phyloP scores from a whole-genome alignment of 2,888 invertebrate species.

The Falcaria lacertinaria region DNA sequence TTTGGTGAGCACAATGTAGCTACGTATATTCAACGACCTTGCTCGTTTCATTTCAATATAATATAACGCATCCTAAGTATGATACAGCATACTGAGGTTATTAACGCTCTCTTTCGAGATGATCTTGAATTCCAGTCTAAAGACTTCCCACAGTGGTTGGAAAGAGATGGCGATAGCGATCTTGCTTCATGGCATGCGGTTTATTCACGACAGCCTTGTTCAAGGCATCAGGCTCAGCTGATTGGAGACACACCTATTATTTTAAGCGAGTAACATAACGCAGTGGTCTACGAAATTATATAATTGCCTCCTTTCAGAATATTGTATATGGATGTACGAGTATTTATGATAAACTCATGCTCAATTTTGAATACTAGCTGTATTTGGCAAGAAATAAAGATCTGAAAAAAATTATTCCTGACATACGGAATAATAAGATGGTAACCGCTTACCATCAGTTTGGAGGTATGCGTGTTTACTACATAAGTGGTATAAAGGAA shows the following conservation, averaged over 20 bases:
- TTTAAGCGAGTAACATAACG: background rate
- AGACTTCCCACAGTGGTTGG: constrained; percentile 23
- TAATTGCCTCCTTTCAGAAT: too few species aligned
- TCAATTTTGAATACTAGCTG: too few species aligned
- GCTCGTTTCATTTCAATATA: background rate
- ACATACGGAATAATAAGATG: too few species aligned
- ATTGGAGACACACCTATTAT: constrained; percentile 8
- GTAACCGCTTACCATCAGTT: too few species aligned
- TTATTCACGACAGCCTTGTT: constrained; percentile 37
- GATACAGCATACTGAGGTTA: constrained; percentile 5
- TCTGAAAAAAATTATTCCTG: too few species aligned
- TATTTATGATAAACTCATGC: too few species aligned
- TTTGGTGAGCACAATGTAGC: too few species aligned
- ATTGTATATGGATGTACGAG: too few species aligned
- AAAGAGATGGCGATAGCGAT: constrained; percentile 36
- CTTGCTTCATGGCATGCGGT: constrained; percentile 39
- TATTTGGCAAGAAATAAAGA: too few species aligned
- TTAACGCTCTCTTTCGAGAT: constrained; percentile 9
- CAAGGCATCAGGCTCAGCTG: constrained; percentile 36
- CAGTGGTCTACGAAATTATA: too few species aligned
- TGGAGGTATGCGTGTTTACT: too few species aligned
- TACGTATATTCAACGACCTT: background rate
- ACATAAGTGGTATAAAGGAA: too few species aligned
- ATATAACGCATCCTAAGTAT: background rate
- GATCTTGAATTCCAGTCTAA: constrained; percentile 17